Conservation (phyloP, 2,888 invertebrate species). For the Amblyjoppa fuscipennis region DNA sequence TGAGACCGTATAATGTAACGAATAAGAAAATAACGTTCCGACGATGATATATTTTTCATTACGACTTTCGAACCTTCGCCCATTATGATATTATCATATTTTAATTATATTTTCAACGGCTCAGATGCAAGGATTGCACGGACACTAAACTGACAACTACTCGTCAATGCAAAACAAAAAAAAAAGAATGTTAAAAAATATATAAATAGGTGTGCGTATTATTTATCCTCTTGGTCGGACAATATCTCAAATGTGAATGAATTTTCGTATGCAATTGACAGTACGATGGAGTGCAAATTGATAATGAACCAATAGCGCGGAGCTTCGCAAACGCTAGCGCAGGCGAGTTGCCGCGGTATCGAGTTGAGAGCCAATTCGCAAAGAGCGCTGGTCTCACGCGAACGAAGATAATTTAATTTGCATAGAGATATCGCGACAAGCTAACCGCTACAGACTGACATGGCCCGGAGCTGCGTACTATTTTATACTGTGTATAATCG, state of each 20-base stretch:
- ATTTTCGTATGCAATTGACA: not conserved
- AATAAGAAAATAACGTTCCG: no score
- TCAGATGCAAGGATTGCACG: no score
- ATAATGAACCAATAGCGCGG: conserved; percentile 8
- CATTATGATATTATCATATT: no score
- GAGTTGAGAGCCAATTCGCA: conserved; percentile 1
- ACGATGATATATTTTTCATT: no score
- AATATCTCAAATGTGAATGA: not conserved
- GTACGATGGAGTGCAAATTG: conserved; percentile 7
- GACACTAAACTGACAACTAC: no score
- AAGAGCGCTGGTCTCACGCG: conserved; percentile 32
- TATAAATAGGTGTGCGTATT: not conserved
- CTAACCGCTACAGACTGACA: conserved; percentile 19
- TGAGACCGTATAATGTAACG: no score
- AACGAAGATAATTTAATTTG: conserved; percentile 63
- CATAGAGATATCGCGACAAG: conserved; percentile 58
- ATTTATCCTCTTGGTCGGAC: not conserved
- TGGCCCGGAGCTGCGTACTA: not conserved
- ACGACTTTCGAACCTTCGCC: no score
- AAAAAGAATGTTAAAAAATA: no score
- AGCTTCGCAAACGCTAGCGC: not conserved
- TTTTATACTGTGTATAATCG: not conserved
- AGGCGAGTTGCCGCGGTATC: not conserved
- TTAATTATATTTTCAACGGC: no score
- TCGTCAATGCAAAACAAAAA: no score